Percentiles rank a stretch among this genome's conserved stretches.
Conservation (phyloP, 2,113 vertebrate genomes). For the Terrapene triunguis region DNA sequence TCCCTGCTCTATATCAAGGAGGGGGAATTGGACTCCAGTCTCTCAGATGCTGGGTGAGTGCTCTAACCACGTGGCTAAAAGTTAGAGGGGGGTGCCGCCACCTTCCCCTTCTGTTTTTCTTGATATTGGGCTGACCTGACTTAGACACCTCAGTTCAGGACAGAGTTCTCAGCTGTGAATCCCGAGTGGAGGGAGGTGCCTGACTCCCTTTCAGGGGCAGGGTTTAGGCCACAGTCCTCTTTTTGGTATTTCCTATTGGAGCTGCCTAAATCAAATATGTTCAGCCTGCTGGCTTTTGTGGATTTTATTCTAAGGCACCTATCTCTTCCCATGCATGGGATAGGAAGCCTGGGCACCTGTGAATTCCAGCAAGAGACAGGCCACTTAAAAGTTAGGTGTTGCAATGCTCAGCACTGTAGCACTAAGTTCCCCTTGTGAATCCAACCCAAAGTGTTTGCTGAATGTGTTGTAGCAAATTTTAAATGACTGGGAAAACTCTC, state of each 20-base stretch:
- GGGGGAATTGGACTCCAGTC: background rate
- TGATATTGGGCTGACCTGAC: background rate
- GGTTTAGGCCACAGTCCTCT: background rate
- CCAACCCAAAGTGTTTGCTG: background rate
- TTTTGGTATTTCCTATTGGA: no score
- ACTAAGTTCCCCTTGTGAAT: background rate
- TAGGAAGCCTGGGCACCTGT: background rate
- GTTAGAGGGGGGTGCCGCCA: background rate
- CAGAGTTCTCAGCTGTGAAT: background rate
- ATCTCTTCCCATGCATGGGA: background rate
- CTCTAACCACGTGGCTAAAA: background rate
- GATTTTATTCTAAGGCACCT: background rate
- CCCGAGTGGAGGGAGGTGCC: background rate
- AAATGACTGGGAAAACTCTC: slow-evolving; percentile 11
- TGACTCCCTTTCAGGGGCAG: background rate
- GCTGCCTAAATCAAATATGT: background rate
- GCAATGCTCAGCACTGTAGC: background rate
- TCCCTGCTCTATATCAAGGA: background rate
- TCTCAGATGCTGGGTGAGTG: background rate
- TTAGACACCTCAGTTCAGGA: background rate
- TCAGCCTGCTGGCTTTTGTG: background rate
- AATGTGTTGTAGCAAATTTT: background rate
- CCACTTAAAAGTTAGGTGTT: background rate
- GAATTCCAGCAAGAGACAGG: background rate
- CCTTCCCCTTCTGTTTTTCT: background rate